phyloP scores from a whole-genome alignment of 2,113 vertebrate genomes.

The Dasyornis broadbenti region DNA sequence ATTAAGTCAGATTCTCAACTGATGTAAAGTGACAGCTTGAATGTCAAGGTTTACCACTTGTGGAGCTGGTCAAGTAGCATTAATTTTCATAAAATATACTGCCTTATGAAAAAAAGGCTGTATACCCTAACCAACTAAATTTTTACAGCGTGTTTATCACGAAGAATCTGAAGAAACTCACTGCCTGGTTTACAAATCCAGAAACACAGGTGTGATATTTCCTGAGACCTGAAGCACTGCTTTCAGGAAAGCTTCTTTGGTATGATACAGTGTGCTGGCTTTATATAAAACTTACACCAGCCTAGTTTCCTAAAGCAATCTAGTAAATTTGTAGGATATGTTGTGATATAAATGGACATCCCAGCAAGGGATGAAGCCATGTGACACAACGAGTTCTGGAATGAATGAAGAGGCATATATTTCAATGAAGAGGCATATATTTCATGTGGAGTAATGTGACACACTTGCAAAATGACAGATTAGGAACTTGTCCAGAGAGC shows the following conservation, averaged over 20 bases:
- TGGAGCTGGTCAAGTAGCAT: background rate
- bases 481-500: background rate
- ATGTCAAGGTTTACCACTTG: background rate
- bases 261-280: background rate
- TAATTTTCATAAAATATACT: background rate
- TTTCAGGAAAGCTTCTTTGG: background rate
- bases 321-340: background rate
- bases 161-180: background rate
- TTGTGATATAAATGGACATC: background rate
- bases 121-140: background rate
- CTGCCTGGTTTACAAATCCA: background rate
- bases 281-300: background rate
- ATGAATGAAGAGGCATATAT: background rate
- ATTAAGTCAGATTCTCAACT: background rate
- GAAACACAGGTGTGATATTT: background rate
- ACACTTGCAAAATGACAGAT: background rate
- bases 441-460: background rate
- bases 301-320: background rate
- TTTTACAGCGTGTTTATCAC: background rate
- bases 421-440: background rate
- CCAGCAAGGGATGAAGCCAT: background rate
- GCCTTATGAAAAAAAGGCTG: background rate
- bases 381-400: background rate
- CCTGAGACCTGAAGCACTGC: background rate
- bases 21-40: background rate